phyloP scores from a whole-genome alignment of 1,140 invertebrate species.

The Kradibia gibbosae region DNA sequence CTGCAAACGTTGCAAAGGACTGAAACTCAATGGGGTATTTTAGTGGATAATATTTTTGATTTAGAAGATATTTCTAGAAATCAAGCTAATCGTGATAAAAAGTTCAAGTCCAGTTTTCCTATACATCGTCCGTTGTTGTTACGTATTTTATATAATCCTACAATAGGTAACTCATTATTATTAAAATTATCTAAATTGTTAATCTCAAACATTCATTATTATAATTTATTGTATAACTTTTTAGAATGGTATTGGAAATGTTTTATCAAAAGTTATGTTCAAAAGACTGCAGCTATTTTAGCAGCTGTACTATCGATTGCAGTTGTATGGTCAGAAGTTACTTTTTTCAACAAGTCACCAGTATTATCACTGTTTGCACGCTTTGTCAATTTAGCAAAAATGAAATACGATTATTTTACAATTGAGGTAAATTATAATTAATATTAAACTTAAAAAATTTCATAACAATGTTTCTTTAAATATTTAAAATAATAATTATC shows the following conservation, averaged over 20 bases:
- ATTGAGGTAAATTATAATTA: constrained; percentile 85
- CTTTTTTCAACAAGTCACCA: constrained; percentile 94
- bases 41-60: constrained; percentile 85
- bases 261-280: constrained; percentile 81
- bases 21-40: constrained; percentile 92
- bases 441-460: constrained; percentile 38
- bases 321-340: constrained; percentile 99
- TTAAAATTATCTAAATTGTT: not conserved
- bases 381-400: constrained; percentile 87
- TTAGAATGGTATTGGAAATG: constrained; percentile 98
- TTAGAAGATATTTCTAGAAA: constrained; percentile 93
- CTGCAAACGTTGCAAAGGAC: constrained; percentile 91
- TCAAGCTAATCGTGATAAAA: constrained; percentile 80
- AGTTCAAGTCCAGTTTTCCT: constrained; percentile 86
- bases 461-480: constrained; percentile 7
- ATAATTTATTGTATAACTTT: constrained; percentile 64
- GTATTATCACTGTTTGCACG: constrained; percentile 96
- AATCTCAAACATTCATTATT: not conserved
- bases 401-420: constrained; percentile 92
- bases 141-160: constrained; percentile 78
- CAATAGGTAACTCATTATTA: constrained; percentile 73
- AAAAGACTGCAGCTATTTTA: constrained; percentile 82
- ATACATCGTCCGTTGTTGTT: constrained; percentile 74
- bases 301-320: constrained; percentile 87
- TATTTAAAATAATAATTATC: constrained; percentile 60